Evolutionary conservation across 2,888 invertebrate species (phyloP).

Genomic region (Nomada ferruginata): DNA sequence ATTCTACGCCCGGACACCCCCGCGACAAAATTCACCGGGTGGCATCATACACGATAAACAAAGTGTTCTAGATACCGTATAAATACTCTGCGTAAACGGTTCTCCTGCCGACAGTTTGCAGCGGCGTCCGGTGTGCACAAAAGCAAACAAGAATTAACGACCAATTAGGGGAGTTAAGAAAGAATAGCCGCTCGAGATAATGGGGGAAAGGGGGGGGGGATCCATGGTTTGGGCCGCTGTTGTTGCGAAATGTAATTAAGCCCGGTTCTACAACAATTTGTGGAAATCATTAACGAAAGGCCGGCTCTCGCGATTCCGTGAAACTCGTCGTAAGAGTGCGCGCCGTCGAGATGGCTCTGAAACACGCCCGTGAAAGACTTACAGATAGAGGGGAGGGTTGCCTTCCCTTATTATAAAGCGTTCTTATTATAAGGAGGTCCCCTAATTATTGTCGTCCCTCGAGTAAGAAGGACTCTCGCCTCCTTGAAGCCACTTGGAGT

Average conservation of each 20-base stretch:
- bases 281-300: constrained; percentile 75
- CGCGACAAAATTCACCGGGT: neutral
- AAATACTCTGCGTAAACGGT: constrained; percentile 30
- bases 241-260: constrained; percentile 64
- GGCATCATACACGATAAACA: constrained; percentile 13
- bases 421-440: constrained; percentile 70
- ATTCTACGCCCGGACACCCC: neutral
- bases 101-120: constrained; percentile 7
- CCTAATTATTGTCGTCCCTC: constrained; percentile 72
- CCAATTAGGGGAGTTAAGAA: constrained; percentile 66
- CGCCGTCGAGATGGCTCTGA: constrained; percentile 19
- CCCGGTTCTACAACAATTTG: constrained; percentile 71
- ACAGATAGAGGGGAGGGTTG: constrained; percentile 15
- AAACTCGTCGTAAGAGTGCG: constrained; percentile 32
- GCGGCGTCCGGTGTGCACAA: constrained; percentile 40
- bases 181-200: constrained; percentile 56
- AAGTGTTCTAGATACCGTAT: constrained; percentile 22
- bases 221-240: constrained; percentile 41
- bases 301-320: constrained; percentile 57
- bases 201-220: constrained; percentile 50
- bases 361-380: constrained; percentile 36
- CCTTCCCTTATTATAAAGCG: constrained; percentile 64
- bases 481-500: constrained; percentile 59
- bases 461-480: constrained; percentile 59
- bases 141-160: constrained; percentile 63